These are phyloP conservation scores for Zaprionus vittiger DNA, from an alignment of 1,140 invertebrate genomes.

Conservation along the genomic window DNA sequence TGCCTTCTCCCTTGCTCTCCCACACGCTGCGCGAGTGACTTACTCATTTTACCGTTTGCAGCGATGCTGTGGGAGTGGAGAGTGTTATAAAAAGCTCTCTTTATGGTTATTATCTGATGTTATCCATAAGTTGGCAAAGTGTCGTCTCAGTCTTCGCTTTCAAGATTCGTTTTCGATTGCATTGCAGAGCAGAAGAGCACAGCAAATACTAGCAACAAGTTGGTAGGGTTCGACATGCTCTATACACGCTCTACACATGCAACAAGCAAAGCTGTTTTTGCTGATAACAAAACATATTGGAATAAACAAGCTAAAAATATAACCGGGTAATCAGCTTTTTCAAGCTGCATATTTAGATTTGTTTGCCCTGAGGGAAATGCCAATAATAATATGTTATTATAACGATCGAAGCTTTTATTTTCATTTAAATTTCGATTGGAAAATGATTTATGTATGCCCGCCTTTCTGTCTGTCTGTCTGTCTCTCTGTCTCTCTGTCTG, in stretches of 20 bases:
- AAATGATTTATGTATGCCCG: not conserved
- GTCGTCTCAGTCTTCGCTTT: not conserved
- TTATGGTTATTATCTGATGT: constrained; percentile 18
- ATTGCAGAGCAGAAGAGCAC: not conserved
- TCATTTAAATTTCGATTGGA: not conserved
- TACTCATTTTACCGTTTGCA: constrained; percentile 57
- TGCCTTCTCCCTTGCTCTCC: not conserved
- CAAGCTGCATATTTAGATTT: not conserved
- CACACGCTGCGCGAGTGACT: constrained; percentile 16
- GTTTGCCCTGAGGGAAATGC: not conserved
- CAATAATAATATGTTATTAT: not conserved
- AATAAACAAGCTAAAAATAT: constrained; percentile 18
- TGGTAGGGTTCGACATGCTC: not conserved
- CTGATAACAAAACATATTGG: constrained; percentile 40
- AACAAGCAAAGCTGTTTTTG: constrained; percentile 3
- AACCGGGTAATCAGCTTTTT: constrained; percentile 41
- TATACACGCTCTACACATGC: not conserved
- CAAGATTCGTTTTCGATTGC: not conserved
- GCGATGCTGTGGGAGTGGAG: constrained; percentile 24
- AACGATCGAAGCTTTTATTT: not conserved
- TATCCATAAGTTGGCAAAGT: not conserved
- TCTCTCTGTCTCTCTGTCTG: not conserved
- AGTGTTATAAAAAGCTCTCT: constrained; percentile 22
- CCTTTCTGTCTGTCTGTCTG: not conserved
- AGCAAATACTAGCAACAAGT: not conserved